Evolutionary conservation across 2,113 vertebrate species (phyloP), one percentile per base, ranked within the genome.

Genomic region (Tetrax tetrax): DNA sequence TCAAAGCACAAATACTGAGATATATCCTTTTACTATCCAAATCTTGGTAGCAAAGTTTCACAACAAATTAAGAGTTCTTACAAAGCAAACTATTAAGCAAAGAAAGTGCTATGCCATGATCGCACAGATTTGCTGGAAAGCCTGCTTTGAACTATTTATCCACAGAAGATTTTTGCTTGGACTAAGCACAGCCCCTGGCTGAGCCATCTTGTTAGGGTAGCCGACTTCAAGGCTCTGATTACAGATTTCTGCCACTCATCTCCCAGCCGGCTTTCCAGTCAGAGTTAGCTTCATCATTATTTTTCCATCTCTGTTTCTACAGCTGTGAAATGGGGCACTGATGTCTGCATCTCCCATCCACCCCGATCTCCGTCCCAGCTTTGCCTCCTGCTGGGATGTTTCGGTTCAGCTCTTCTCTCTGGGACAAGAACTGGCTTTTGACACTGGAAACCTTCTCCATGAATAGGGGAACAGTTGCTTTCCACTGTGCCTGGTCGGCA

Each of bases 401-500:
- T 75, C 66, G 23, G 6, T 35, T 95, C 51, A 51, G 69, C 20
- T 79, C 12, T 66, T 51, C 45, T 70, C 12, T 77, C 69, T 27
- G 5, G 37, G 68, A 37, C 48, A 59, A 72, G 24, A 89, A 27
- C 38, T 23, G 19, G 10, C 31, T 83, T 87, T 61, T 1, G 6
- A 18, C 2, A 18, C 37, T 76, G 47, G 41, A 70, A 80, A 41
- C 23, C 24, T 60, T 68, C 48, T 79, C 37, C 15, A 2, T 43
- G 41, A 50, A 15, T 0, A 79, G 41, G 13, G 35, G 17, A 82
- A 14, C 0, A 0, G 41, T 6, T 45, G 37, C 17, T 82, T n/a
- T 61, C 28, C 1, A 4, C 53, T 16, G 53, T 6, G 23, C 45
- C 59, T 43, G 37, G 22, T 10, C 23, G 13, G 37, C 0, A 0